Evolutionary conservation across 2,113 vertebrate genomes (phyloP).

Genomic region (Dromiciops gliroides): DNA sequence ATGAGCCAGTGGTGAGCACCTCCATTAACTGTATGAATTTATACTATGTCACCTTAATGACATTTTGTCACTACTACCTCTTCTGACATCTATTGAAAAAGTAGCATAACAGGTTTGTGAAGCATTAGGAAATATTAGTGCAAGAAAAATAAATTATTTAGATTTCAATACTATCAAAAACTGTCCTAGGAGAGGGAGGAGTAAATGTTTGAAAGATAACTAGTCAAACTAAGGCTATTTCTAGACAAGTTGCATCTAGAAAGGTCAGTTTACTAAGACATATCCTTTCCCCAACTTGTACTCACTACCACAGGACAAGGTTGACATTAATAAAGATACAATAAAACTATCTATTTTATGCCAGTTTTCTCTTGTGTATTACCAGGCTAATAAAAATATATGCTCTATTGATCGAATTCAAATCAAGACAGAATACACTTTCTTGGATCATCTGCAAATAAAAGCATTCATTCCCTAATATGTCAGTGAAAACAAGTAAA

Average conservation of each 20-base stretch:
- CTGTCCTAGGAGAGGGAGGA: constrained; percentile 34
- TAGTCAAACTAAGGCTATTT: constrained; percentile 82
- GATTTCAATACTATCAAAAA: constrained; percentile 71
- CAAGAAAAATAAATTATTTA: constrained; percentile 74
- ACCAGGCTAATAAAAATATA: constrained; percentile 47
- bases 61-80: constrained; percentile 91
- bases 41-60: constrained; percentile 90
- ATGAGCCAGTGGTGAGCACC: constrained; percentile 89
- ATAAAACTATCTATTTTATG: constrained; percentile 84
- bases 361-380: constrained; percentile 63
- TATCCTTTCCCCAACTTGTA: constrained; percentile 84
- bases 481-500: constrained; percentile 44
- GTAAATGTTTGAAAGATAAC: constrained; percentile 74
- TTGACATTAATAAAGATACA: constrained; percentile 86
- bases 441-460: no score
- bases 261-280: constrained; percentile 83
- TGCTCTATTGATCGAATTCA: constrained; percentile 44
- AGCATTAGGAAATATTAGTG: constrained; percentile 81
- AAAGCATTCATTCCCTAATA: no score
- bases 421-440: constrained; percentile 41
- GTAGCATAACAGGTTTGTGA: constrained; percentile 83
- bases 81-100: constrained; percentile 85
- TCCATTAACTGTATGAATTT: constrained; percentile 89
- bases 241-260: constrained; percentile 87
- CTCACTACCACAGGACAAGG: constrained; percentile 86